These are phyloP conservation scores for Aldrovandia affinis DNA, from an alignment of 2,797 vertebrate species.

Conservation along the genomic window DNA sequence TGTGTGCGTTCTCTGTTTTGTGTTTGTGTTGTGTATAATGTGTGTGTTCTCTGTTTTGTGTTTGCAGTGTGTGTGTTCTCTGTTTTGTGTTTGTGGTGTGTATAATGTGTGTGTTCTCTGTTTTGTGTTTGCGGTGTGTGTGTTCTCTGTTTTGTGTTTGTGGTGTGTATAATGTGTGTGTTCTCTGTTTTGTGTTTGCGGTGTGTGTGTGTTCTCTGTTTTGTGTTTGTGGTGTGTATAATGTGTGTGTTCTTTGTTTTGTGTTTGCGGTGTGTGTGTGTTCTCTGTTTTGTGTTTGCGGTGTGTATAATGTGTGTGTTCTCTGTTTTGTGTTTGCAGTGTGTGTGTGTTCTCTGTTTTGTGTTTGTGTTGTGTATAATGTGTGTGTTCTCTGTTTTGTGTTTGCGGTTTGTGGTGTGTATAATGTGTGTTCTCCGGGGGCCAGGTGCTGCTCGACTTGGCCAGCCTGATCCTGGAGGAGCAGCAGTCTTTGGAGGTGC, in stretches of 20 bases:
- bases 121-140: neutral
- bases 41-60: neutral
- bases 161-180: neutral
- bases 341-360: neutral
- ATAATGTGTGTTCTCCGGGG: neutral
- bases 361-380: neutral
- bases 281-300: neutral
- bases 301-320: neutral
- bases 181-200: neutral
- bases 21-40: neutral
- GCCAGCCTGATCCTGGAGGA: conserved; percentile 97
- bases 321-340: neutral
- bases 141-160: neutral
- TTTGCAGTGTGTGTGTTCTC: neutral
- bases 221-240: neutral
- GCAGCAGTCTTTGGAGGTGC: conserved; percentile 91
- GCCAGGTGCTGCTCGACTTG: conserved; percentile 92
- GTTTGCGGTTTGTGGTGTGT: neutral
- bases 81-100: neutral
- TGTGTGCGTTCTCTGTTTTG: neutral
- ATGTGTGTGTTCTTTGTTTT: neutral
- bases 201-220: too few relatives aligned
- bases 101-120: neutral
- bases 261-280: conserved; percentile 41
- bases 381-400: neutral